Evolutionary conservation across 2,113 vertebrate genomes (phyloP).

Genomic region (Micromys minutus): DNA sequence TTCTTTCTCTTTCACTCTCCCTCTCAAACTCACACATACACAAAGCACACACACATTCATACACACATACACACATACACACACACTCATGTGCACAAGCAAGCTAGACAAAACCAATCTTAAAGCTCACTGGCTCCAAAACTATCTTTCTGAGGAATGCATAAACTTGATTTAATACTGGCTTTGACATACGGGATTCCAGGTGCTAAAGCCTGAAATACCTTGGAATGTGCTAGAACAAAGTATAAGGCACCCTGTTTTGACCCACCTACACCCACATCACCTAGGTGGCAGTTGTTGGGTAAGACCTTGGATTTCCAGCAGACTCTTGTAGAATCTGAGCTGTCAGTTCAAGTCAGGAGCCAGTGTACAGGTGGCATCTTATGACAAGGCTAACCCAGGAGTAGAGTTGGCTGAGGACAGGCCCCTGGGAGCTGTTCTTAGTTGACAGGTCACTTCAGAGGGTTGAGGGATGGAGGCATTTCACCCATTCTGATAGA

Average conservation of each 20-base stretch:
- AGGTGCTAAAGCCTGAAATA: fast-evolving
- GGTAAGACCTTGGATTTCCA: neutral
- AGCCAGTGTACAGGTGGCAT: neutral
- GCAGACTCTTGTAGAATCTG: fast-evolving
- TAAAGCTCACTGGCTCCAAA: neutral
- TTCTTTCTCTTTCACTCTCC: neutral
- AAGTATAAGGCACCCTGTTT: conserved; percentile 69
- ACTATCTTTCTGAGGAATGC: fast-evolving
- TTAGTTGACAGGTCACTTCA: neutral
- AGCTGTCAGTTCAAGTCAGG: neutral
- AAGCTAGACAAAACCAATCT: neutral
- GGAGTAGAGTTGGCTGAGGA: neutral
- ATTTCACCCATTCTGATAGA: neutral
- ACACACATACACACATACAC: neutral
- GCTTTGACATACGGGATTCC: conserved; percentile 44
- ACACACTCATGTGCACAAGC: neutral
- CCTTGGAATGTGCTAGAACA: conserved; percentile 70
- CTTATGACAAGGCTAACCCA: neutral
- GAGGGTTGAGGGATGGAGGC: neutral
- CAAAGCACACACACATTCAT: neutral
- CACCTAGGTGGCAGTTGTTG: neutral
- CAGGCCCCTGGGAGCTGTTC: neutral
- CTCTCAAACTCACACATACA: neutral
- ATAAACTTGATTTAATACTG: conserved; percentile 41
- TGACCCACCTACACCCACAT: neutral